Evolutionary conservation across 2,113 vertebrate genomes (phyloP), one percentile per base, ranked within the genome.

Genomic region (Corythaixoides concolor): DNA sequence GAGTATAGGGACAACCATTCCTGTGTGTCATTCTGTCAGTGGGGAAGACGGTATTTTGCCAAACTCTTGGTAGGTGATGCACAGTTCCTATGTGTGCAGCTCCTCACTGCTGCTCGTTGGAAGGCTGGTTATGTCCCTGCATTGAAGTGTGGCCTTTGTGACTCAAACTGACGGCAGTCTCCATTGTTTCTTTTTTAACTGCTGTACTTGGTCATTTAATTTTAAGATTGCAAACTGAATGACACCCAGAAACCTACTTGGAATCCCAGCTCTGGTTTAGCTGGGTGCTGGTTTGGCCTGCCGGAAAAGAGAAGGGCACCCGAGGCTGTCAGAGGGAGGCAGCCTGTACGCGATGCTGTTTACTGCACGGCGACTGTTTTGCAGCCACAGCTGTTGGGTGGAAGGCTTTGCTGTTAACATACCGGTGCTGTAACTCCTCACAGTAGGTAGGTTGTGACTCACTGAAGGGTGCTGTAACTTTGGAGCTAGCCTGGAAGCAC

Each of bases 81-180:
- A 3, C 22, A 5, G 45, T 8, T 59, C 8, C 24, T 32, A 0
- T 2, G 8, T 0, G 0, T 2, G 21, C 43, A 47, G 26, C 49
- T 88, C 30, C 28, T 12, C 3, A 0, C 14, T 5, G 81, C 47
- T 63, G 59, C 39, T 35, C 5, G 0, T 23, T 3, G 22, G 43
- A 16, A 27, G 18, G 2, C 15, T 15, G n/a, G 7, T 9, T 3
- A 2, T 4, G 7, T 27, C 43, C 39, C 37, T 5, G 32, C 15
- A 33, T 5, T 53, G 32, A 22, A 0, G 14, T 9, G 55, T 2
- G 53, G 30, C 13, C 27, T 43, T 26, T 27, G 33, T 52, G 50
- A 11, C 23, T 4, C 56, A 5, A 15, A 17, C 3, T 5, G 18
- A 5, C 3, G 27, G n/a, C 30, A 15, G 16, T 8, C 49, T 33